Conservation (phyloP, 2,797 vertebrate species). For the Myotis vivesi region DNA sequence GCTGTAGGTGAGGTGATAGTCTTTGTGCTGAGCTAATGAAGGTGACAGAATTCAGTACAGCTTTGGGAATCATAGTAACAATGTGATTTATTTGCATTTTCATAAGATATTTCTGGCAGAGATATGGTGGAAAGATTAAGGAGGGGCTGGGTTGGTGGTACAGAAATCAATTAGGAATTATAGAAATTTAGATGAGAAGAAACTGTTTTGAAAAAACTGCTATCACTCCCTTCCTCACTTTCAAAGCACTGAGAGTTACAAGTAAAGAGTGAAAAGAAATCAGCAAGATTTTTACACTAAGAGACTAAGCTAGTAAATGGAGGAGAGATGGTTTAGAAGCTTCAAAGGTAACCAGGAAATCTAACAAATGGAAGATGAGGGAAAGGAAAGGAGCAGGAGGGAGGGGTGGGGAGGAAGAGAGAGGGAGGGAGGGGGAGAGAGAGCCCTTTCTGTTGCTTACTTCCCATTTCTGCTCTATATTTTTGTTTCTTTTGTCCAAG, state of each 20-base stretch:
- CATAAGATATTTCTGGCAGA: background rate
- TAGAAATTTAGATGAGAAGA: background rate
- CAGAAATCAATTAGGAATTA: background rate
- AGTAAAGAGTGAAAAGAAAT: background rate
- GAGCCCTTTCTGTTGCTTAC: background rate
- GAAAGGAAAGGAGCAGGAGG: background rate
- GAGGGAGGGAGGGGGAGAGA: background rate
- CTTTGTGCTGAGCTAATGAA: background rate
- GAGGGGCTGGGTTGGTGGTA: background rate
- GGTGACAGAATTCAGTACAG: background rate
- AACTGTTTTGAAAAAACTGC: background rate
- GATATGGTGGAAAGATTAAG: background rate
- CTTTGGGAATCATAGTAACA: background rate
- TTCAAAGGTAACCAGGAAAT: background rate
- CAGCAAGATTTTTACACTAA: background rate
- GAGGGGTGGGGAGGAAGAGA: fast-evolving
- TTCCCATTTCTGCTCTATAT: background rate
- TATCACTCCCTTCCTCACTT: background rate
- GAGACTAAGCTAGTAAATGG: background rate
- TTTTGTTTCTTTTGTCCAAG: background rate
- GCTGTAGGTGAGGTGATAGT: background rate
- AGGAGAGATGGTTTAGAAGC: background rate
- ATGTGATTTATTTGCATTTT: background rate
- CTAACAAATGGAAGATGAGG: background rate
- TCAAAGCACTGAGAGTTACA: background rate